phyloP scores from a whole-genome alignment of 30 jellyfish, hydroid and myxozoan species.

The Chironex yamaguchii region DNA sequence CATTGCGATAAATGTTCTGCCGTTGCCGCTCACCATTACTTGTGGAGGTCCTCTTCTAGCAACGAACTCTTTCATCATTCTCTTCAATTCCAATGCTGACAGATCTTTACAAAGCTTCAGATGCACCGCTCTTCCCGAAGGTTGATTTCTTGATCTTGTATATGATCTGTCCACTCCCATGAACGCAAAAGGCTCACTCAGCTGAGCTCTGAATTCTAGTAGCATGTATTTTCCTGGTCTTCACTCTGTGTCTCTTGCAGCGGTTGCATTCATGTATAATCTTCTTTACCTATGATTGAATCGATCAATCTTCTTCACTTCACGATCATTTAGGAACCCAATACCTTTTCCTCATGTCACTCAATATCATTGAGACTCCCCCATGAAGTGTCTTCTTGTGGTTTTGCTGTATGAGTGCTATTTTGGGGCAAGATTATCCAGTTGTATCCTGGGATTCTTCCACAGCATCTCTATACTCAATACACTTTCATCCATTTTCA shows the following conservation, averaged over 20 bases:
- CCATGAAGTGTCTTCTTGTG: conserved; percentile 60
- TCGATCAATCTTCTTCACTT: no score
- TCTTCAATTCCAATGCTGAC: conserved; percentile 40
- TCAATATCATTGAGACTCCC: conserved; percentile 67
- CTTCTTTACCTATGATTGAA: conserved; percentile 37
- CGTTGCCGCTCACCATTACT: conserved; percentile 65
- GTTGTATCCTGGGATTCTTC: conserved; percentile 63
- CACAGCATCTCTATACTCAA: conserved; percentile 68
- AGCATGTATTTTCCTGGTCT: conserved; percentile 50
- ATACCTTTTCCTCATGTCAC: conserved; percentile 42
- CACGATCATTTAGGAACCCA: conserved; percentile 57
- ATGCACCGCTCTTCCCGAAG: conserved; percentile 63
- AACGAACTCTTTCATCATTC: conserved; percentile 60
- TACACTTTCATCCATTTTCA: conserved; percentile 32
- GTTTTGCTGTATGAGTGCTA: conserved; percentile 44
- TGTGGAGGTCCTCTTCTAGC: conserved; percentile 68
- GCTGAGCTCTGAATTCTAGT: conserved; percentile 64
- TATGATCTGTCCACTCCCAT: conserved; percentile 23
- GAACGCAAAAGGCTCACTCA: conserved; percentile 46
- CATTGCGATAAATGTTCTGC: conserved; percentile 56
- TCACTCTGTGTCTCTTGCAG: conserved; percentile 57
- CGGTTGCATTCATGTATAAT: conserved; percentile 22
- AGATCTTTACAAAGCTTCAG: conserved; percentile 60
- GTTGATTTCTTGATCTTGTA: no score
- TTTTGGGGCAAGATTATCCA: conserved; percentile 57